These are phyloP conservation scores for Gouania willdenowi DNA, from an alignment of 2,797 vertebrate species.

Conservation along the genomic window DNA sequence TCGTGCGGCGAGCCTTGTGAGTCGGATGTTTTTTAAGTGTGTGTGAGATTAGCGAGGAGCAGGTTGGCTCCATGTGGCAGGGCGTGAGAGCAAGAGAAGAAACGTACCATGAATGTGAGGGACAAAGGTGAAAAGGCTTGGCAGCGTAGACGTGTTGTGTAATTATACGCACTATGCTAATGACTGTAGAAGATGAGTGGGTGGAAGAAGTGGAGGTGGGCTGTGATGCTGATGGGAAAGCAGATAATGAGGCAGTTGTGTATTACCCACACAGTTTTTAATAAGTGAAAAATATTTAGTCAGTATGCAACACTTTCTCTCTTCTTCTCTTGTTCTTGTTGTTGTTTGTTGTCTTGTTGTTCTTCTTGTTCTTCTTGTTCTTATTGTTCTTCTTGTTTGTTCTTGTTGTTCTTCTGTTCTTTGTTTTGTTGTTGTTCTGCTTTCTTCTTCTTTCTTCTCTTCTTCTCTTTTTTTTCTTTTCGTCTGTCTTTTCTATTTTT, in stretches of 20 bases:
- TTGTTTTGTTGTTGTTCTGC: too few species aligned
- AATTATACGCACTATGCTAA: constrained; percentile 15
- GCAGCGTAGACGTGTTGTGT: neutral
- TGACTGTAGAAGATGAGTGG: constrained; percentile 30
- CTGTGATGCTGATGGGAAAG: constrained; percentile 40
- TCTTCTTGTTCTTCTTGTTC: too few species aligned
- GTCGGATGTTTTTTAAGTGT: constrained; percentile 25
- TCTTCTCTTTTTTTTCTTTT: too few species aligned
- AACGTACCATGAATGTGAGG: neutral
- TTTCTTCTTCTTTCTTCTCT: too few species aligned
- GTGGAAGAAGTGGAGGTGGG: constrained; percentile 9
- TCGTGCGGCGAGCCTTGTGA: constrained; percentile 36
- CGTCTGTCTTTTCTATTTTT: too few species aligned
- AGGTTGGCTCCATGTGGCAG: constrained; percentile 8
- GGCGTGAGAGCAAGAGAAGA: constrained; percentile 46
- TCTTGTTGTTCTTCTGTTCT: too few species aligned
- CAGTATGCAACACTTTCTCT: neutral
- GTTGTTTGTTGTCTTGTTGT: too few species aligned
- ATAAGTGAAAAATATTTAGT: neutral
- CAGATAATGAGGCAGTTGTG: constrained; percentile 36
- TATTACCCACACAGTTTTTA: constrained; percentile 16
- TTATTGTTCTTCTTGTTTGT: too few species aligned
- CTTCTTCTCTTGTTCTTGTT: too few species aligned
- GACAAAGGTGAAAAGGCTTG: constrained; percentile 19
- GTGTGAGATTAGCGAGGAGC: constrained; percentile 30